Conservation (phyloP, 2,888 invertebrate genomes). For the Alsophila aescularia region DNA sequence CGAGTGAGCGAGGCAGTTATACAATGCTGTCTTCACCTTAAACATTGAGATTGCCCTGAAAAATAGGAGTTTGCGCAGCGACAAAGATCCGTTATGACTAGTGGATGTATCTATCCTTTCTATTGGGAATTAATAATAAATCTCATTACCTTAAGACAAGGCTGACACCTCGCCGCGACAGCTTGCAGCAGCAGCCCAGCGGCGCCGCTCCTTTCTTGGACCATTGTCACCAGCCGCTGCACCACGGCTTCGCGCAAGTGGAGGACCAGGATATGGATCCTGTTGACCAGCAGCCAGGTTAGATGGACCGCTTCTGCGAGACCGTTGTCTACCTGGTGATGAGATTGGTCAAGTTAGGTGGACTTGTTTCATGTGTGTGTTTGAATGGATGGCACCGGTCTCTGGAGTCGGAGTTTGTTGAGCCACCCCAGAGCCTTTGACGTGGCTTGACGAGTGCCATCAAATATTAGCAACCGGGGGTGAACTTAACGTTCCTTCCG, state of each 20-base stretch:
- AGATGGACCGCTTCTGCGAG: slow-evolving; percentile 89
- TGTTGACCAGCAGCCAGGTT: slow-evolving; percentile 90
- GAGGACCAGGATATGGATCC: slow-evolving; percentile 87
- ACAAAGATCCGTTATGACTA: too few species aligned
- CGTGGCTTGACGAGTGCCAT: too few species aligned
- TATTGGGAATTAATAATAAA: too few species aligned
- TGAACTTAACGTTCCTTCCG: too few species aligned
- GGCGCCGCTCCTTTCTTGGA: slow-evolving; percentile 84
- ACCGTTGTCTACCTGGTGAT: slow-evolving; percentile 85
- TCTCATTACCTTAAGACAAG: slow-evolving; percentile 70
- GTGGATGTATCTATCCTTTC: too few species aligned
- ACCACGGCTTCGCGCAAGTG: slow-evolving; percentile 88
- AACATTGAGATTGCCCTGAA: too few species aligned
- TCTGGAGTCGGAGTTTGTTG: too few species aligned
- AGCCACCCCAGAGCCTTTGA: too few species aligned
- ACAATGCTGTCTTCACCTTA: too few species aligned
- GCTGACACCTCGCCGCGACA: slow-evolving; percentile 86
- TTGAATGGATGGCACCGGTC: not conserved
- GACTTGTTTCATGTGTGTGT: not conserved
- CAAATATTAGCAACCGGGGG: too few species aligned
- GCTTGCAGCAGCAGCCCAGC: slow-evolving; percentile 90
- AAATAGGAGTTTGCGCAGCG: too few species aligned
- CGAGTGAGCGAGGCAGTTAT: too few species aligned
- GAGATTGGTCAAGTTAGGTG: not conserved
- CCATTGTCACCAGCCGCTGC: slow-evolving; percentile 54